phyloP scores from a whole-genome alignment of 2,888 invertebrate species.

The Hemithea aestivaria region DNA sequence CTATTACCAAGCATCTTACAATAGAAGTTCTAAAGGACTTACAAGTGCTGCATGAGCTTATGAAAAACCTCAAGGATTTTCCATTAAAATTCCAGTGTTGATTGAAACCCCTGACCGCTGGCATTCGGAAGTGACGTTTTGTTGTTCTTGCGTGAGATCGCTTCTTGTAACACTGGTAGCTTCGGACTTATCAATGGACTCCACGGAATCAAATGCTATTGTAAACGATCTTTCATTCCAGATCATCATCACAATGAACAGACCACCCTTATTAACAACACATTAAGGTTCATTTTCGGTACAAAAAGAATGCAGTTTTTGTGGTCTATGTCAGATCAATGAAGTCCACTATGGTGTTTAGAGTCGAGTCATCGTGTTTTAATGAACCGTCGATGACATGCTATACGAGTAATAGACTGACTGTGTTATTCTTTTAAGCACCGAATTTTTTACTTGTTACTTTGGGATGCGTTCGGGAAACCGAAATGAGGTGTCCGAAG shows the following conservation, averaged over 20 bases:
- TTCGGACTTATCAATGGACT: conserved; percentile 76
- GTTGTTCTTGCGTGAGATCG: conserved; percentile 56
- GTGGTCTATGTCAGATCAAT: conserved; percentile 73
- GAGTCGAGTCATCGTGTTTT: conserved; percentile 77
- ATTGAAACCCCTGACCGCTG: conserved; percentile 22
- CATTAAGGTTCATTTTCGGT: conserved; percentile 40
- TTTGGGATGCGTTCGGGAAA: conserved; percentile 56
- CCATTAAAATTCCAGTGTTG: conserved; percentile 27
- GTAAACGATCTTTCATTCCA: conserved; percentile 66
- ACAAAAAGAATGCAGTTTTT: conserved; percentile 50
- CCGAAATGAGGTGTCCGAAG: conserved; percentile 52
- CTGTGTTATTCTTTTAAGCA: conserved; percentile 75
- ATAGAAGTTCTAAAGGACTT: too few species aligned
- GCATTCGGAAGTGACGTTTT: conserved; percentile 32
- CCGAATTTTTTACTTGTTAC: conserved; percentile 63
- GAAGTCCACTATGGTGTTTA: conserved; percentile 75
- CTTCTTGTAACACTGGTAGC: conserved; percentile 76
- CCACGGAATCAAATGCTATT: conserved; percentile 75
- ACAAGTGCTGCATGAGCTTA: neutral
- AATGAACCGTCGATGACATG: conserved; percentile 79
- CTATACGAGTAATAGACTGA: conserved; percentile 75
- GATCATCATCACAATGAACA: conserved; percentile 37
- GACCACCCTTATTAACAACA: conserved; percentile 37
- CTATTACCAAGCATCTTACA: too few species aligned
- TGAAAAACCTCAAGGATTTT: conserved; percentile 22